Evolutionary conservation across 2,797 vertebrate genomes (phyloP), one percentile per base, ranked within the genome.

Genomic region (Peromyscus melanophrys): DNA sequence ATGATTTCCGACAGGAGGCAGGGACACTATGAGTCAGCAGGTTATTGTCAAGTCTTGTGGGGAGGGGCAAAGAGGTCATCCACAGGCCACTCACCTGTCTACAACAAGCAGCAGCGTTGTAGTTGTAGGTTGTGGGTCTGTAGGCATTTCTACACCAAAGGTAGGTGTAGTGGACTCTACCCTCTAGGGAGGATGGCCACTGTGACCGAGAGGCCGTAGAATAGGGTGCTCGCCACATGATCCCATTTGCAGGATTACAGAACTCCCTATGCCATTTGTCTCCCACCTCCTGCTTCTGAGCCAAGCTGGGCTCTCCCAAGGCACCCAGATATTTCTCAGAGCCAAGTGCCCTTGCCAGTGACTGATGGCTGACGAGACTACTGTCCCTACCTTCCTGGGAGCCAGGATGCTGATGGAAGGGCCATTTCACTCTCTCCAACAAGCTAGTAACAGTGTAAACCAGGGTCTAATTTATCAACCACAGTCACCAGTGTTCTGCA

Each of bases 381-480:
- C 69, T 55, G 86, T 91, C 92, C 83, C 87, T 14, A 76, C 93
- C 29, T 65, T 63, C 52, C 85, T 34, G 85, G 96, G 83, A 90
- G 92, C 82, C 71, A 3, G 83, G 31, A 73, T 27, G 96, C 37
- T 97, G 97, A 97, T 83, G 25, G 95, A 98, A 92, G 1, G 94
- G 80, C 94, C 96, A 71, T 61, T 93, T 90, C 92, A 57, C 92
- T 81, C 83, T 88, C 94, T 57, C 96, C 96, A 95, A 86, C 97
- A 95, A 97, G 96, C 97, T 57, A 87, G 96, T 12, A 95, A 57
- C 96, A 82, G 95, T 59, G 92, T 75, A 86, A 91, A 91, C 97
- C 16, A 73, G 89, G 95, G 81, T 40, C 97, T 84, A n/a, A 97
- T 98, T 94, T 52, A 95, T 98, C 97, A 97, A 69, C 37, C 80